Evolutionary conservation across 1,140 invertebrate species (phyloP).

Genomic region (Micrasema longulum): DNA sequence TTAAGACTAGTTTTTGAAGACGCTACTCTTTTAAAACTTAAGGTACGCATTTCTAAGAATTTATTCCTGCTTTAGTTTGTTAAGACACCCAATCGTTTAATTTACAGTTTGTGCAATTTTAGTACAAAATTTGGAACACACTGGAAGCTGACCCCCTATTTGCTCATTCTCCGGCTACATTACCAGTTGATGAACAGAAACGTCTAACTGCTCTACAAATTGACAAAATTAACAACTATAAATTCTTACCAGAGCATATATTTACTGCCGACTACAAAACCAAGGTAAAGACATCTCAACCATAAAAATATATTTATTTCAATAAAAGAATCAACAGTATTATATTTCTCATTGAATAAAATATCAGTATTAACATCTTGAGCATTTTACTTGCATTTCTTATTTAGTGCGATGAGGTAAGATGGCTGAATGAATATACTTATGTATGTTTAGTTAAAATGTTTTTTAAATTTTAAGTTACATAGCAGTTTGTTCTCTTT

Average conservation of each 20-base stretch:
- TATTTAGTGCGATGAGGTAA: too few species aligned
- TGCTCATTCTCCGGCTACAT: slow-evolving; percentile 67
- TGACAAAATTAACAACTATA: slow-evolving; percentile 69
- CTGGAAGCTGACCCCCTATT: slow-evolving; percentile 88
- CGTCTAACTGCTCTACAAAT: slow-evolving; percentile 73
- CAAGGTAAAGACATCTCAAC: too few species aligned
- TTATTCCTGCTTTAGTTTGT: slow-evolving; percentile 1
- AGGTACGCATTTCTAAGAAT: slow-evolving; percentile 67
- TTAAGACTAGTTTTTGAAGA: slow-evolving; percentile 80
- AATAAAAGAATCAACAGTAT: too few species aligned
- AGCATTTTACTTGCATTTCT: too few species aligned
- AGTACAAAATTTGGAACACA: slow-evolving; percentile 86
- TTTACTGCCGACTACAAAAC: slow-evolving; percentile 72
- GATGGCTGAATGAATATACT: too few species aligned
- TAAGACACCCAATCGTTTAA: too few species aligned
- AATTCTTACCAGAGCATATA: slow-evolving; percentile 70
- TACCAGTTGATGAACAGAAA: slow-evolving; percentile 80
- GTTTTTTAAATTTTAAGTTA: too few species aligned
- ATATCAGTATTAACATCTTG: too few species aligned
- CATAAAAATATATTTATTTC: too few species aligned
- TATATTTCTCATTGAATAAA: too few species aligned
- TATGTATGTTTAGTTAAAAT: too few species aligned
- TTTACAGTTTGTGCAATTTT: slow-evolving; percentile 60
- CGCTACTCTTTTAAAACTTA: slow-evolving; percentile 77
- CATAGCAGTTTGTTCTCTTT: too few species aligned